Conservation (phyloP, 1,140 invertebrate genomes). For the Choristoneura fumiferana region DNA sequence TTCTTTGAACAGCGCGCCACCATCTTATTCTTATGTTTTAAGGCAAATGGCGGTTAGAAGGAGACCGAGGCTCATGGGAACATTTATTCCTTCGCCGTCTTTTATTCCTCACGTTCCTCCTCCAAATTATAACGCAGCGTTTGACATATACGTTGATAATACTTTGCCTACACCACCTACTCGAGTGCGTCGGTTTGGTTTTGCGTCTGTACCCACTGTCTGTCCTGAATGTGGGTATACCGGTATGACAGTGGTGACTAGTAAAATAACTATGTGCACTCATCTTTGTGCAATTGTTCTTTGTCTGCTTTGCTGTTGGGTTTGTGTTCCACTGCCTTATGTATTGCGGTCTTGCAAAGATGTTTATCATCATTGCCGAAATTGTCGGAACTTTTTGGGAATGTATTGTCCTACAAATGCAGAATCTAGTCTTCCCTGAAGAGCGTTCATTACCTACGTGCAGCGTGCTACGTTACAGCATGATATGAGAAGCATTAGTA, state of each 20-base stretch:
- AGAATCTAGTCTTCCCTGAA: conserved; percentile 32
- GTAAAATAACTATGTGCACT: conserved; percentile 62
- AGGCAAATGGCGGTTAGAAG: conserved; percentile 55
- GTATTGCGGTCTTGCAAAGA: conserved; percentile 66
- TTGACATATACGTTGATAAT: conserved; percentile 66
- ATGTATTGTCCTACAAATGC: conserved; percentile 65
- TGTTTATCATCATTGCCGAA: conserved; percentile 69
- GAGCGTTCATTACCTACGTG: not conserved
- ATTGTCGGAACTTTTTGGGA: conserved; percentile 60
- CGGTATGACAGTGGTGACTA: conserved; percentile 50
- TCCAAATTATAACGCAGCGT: conserved; percentile 63
- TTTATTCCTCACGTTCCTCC: conserved; percentile 64
- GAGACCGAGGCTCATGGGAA: conserved; percentile 62
- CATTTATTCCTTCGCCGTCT: conserved; percentile 67
- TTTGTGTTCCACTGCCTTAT: conserved; percentile 65
- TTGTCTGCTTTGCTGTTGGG: conserved; percentile 66
- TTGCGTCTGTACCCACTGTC: conserved; percentile 50
- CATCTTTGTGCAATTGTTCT: conserved; percentile 60
- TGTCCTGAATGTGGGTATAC: conserved; percentile 65
- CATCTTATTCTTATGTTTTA: conserved; percentile 70
- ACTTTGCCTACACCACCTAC: conserved; percentile 41
- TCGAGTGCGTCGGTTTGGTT: conserved; percentile 55
- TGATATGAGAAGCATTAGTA: no score
- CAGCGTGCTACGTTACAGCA: no score
- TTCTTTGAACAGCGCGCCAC: conserved; percentile 62